Evolutionary conservation across 2,888 invertebrate species (phyloP), one percentile per base, ranked within the genome.

Genomic region (Lymantria monacha): DNA sequence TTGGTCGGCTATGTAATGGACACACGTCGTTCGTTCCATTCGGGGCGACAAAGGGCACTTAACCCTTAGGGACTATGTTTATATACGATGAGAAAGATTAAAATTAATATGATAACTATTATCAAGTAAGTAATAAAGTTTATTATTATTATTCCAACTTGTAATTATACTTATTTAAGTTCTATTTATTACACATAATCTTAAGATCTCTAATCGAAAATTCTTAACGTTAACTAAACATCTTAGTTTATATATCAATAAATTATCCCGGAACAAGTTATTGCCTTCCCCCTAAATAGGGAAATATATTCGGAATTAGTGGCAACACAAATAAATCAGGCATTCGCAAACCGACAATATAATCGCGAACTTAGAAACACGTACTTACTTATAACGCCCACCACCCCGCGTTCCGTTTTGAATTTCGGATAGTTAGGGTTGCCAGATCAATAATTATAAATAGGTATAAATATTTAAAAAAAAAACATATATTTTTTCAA

Each of bases 241-340:
- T 66, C 66, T 67, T 69, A 59, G 54, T 57, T 58, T 42, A 53
- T 63, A 57, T 58, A 60, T 66, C 69, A 47, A 68, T 69, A 70
- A 69, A 66, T 66, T 66, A 71, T 14, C 57, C 63, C 66, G 38
- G 60, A 60, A 68, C 64, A 59, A 60, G 63, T 63, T 63, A 61
- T 57, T 51, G 58, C 65, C 66, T 61, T 61, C 49, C 62, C 63
- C 58, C 65, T 45, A 49, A 57, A 51, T 61, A 66, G 71, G 70
- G 70, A 68, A 72, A 76, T 74, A 79, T 71, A 79, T 79, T 73
- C 71, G 65, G 67, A 74, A 72, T 71, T 74, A 76, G 67, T 69
- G 63, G 68, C 60, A 71, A 70, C 69, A 70, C 72, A 72, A 78
- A 80, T 80, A 79, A 78, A 76, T 79, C 76, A 70, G 71, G 60